These are phyloP conservation scores for Enchytraeus crypticus DNA, from an alignment of 2,888 invertebrate genomes.

Conservation along the genomic window DNA sequence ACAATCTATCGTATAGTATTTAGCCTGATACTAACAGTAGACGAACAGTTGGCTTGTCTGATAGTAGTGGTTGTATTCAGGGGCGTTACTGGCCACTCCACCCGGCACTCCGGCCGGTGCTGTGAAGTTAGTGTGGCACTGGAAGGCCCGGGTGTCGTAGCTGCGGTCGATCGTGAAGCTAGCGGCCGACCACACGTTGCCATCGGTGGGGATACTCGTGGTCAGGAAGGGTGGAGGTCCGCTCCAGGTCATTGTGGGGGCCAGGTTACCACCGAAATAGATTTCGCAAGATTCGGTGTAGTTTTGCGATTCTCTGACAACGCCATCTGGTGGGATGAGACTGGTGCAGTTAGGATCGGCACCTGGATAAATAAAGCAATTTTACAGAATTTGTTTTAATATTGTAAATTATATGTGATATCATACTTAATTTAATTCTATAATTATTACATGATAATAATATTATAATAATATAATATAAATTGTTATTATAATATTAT, in stretches of 20 bases:
- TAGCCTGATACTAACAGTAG: conserved; percentile 5
- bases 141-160: not conserved
- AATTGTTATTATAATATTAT: too few relatives aligned
- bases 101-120: not conserved
- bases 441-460: too few relatives aligned
- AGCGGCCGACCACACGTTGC: not conserved
- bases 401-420: too few relatives aligned
- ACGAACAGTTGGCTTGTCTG: not conserved
- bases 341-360: not conserved
- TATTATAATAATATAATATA: too few relatives aligned
- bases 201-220: not conserved
- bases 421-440: too few relatives aligned
- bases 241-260: conserved; percentile 5
- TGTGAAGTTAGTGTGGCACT: conserved; percentile 7
- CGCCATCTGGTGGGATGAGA: not conserved
- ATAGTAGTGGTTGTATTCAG: not conserved
- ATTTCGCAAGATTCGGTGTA: conserved; percentile 1
- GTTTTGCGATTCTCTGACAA: not conserved
- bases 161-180: not conserved
- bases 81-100: conserved; percentile 1
- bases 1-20: too few relatives aligned
- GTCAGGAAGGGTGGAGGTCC: not conserved
- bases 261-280: not conserved
- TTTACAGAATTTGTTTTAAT: too few relatives aligned
- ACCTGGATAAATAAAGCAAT: too few relatives aligned